Evolutionary conservation across 37 sponge, comb jelly and placozoan genomes (phyloP).

Genomic region (Corticium candelabrum): DNA sequence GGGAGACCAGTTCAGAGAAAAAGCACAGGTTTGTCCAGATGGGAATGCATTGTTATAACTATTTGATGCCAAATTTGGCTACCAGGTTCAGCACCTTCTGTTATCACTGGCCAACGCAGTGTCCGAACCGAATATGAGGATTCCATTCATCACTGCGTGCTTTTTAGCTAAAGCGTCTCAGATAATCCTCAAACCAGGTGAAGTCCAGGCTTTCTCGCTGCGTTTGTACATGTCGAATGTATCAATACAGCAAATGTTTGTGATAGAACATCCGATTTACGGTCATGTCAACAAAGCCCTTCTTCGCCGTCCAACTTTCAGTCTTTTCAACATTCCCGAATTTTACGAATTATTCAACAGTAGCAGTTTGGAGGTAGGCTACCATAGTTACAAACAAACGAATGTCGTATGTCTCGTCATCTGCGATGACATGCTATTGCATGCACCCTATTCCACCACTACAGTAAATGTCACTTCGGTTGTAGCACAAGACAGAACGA

Average conservation of each 20-base stretch:
- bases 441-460: no score
- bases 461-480: no score
- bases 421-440: not conserved
- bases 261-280: not conserved
- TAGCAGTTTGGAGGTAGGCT: not conserved
- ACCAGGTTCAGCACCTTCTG: not conserved
- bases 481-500: not conserved
- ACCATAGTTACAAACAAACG: no score
- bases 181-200: not conserved
- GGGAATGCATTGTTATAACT: constrained; percentile 7
- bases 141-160: not conserved
- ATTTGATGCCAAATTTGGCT: not conserved
- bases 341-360: constrained; percentile 10
- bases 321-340: not conserved
- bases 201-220: not conserved
- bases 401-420: not conserved
- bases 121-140: not conserved
- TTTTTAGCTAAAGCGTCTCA: not conserved
- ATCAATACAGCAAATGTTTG: not conserved
- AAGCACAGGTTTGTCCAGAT: not conserved
- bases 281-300: not conserved
- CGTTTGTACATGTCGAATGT: not conserved
- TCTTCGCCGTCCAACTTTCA: not conserved
- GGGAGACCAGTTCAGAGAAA: not conserved
- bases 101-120: not conserved